Base-by-base conservation (phyloP, 2,797 vertebrate genomes). In the Oryzias sinensis region DNA sequence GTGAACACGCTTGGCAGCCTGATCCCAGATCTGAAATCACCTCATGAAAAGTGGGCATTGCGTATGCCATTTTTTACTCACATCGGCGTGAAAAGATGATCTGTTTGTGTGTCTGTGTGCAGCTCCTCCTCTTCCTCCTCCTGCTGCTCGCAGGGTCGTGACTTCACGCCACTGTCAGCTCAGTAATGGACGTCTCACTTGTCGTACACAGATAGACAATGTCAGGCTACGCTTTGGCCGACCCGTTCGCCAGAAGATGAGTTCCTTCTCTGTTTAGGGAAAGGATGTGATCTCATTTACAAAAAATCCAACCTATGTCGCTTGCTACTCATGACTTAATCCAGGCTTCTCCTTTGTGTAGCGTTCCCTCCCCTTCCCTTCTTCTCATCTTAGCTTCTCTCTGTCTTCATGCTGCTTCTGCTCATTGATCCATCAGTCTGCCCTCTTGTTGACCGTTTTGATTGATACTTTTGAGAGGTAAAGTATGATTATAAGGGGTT, bases 271-370 rank as follows among this genome's bases (percentile, higher is more conserved):
- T 91, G 88, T 89, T 93, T 88, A 57, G 89, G 90, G 74, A 92
- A 81, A 94, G 94, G 95, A 95, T 95, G 85, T 96, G 95, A 97
- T 93, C 91, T 97, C 94, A 97, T 91, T 87, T 56, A 70, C 65
- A 83, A 94, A 90, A 93, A 93, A 96, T 96, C 88, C 88, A 91
- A 93, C 92, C 92, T 93, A 94, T 94, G 91, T 92, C 91, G 91
- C 94, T 93, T 91, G 91, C 93, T 82, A 79, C 87, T 93, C 89
- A 86, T 89, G 88, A 91, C 90, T 94, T 93, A 94, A 93, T 93
- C 91, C 91, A 92, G 91, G 90, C 91, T 90, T 91, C 86, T 90
- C 74, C 85, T 91, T 90, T 88, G 84, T 92, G 87, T 80, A 75
- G 67, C 84, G 79, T 66, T 25, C 76, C 79, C 78, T 79, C 83